Evolutionary conservation across 2,113 vertebrate genomes (phyloP).

Genomic region (Hyaena hyaena): DNA sequence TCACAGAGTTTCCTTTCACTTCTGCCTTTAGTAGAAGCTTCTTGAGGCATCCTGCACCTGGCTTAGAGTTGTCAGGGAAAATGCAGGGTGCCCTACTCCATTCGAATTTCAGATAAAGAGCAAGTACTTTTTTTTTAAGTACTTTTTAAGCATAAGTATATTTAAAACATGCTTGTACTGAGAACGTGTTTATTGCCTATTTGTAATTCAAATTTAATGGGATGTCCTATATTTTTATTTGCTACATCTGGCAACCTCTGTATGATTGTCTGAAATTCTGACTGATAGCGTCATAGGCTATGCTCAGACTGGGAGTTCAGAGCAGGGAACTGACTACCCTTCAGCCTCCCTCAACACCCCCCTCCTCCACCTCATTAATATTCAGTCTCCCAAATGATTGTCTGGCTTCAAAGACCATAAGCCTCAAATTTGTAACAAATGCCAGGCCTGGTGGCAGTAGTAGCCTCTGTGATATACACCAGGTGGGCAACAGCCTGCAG

Average conservation of each 20-base stretch:
- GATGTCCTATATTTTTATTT: not conserved
- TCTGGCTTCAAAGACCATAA: not conserved
- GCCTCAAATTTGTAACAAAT: not conserved
- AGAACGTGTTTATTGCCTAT: not conserved
- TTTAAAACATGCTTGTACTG: not conserved
- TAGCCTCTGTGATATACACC: slow-evolving; percentile 35
- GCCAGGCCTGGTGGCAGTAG: slow-evolving; percentile 61
- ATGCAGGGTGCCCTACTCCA: not conserved
- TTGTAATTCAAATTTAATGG: slow-evolving; percentile 4
- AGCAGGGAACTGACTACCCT: too few relatives aligned
- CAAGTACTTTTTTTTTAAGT: too few relatives aligned
- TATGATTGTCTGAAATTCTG: not conserved
- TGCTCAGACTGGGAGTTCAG: not conserved
- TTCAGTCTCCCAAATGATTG: not conserved
- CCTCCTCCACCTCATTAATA: not conserved
- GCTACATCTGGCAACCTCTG: not conserved
- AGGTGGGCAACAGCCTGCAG: not conserved
- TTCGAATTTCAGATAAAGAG: slow-evolving; percentile 13
- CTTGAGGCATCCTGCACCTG: not conserved
- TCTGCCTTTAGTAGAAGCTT: slow-evolving; percentile 4
- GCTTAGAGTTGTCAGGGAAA: not conserved
- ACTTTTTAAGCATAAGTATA: not conserved
- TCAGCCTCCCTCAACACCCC: not conserved
- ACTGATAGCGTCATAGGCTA: not conserved
- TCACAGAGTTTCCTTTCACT: not conserved